Evolutionary conservation across 2,888 invertebrate species (phyloP).

Genomic region (Drosophila greeni): DNA sequence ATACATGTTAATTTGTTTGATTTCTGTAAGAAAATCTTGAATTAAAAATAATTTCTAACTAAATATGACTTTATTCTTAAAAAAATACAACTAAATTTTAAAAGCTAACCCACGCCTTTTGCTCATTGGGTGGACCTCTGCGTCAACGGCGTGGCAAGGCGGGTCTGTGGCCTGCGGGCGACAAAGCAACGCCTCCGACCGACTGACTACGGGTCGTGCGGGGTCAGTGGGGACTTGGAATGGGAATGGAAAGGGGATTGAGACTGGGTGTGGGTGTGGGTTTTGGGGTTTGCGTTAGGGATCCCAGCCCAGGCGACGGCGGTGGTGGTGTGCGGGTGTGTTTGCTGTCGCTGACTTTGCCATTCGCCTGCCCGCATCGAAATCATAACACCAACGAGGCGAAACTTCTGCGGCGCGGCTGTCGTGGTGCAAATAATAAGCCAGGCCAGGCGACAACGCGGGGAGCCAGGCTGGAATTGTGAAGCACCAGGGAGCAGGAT

Average conservation of each 20-base stretch:
- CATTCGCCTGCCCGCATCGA: slow-evolving; percentile 73
- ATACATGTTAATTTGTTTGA: neutral
- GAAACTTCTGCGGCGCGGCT: slow-evolving; percentile 70
- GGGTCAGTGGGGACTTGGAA: slow-evolving; percentile 22
- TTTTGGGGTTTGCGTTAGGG: slow-evolving; percentile 9
- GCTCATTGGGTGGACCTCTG: slow-evolving; percentile 58
- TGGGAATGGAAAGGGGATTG: slow-evolving; percentile 9
- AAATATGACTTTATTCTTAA: neutral
- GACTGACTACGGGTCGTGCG: slow-evolving; percentile 47
- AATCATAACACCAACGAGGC: slow-evolving; percentile 73
- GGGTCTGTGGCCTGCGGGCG: slow-evolving; percentile 65
- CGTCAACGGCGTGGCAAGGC: slow-evolving; percentile 62
- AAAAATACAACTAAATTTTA: neutral
- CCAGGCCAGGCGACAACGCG: slow-evolving; percentile 58
- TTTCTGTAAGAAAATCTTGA: neutral
- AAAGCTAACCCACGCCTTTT: slow-evolving; percentile 5
- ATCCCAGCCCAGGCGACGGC: slow-evolving; percentile 1
- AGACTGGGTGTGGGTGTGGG: slow-evolving; percentile 5
- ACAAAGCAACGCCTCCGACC: slow-evolving; percentile 70
- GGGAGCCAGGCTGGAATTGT: slow-evolving; percentile 5
- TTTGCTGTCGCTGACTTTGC: slow-evolving; percentile 64
- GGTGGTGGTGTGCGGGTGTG: slow-evolving; percentile 27
- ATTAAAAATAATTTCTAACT: neutral
- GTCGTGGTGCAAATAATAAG: slow-evolving; percentile 71
- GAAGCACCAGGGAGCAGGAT: slow-evolving; percentile 2